These are phyloP conservation scores for Aphrophora alni DNA, from an alignment of 2,888 invertebrate genomes.

Conservation along the genomic window DNA sequence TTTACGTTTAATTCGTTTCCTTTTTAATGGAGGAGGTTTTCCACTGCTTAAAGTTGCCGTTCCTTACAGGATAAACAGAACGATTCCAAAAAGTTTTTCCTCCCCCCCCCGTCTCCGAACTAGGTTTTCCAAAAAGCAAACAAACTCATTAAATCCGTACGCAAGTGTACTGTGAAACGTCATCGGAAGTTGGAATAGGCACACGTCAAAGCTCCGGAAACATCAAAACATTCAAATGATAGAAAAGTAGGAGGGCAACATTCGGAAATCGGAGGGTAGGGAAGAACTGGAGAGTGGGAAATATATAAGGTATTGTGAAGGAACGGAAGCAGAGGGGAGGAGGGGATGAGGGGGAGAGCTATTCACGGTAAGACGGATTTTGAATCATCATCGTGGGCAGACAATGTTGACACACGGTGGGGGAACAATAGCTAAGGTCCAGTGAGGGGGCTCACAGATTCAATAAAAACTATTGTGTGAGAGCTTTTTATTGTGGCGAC, in stretches of 20 bases:
- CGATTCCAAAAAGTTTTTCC: neutral
- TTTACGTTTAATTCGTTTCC: neutral
- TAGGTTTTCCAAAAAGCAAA: neutral
- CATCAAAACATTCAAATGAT: neutral
- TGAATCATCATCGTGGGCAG: conserved; percentile 2
- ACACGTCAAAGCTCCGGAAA: neutral
- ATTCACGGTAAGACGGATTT: conserved; percentile 2
- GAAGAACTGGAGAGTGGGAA: neutral
- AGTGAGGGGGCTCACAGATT: neutral
- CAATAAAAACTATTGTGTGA: neutral
- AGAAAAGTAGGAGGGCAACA: neutral
- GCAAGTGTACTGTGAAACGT: neutral
- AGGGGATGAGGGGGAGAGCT: neutral
- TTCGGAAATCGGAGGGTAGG: neutral
- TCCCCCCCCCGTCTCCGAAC: too few species aligned
- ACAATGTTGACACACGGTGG: neutral
- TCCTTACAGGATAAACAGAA: neutral
- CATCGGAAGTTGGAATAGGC: neutral
- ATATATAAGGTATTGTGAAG: neutral
- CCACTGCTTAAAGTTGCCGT: too few species aligned
- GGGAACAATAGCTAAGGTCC: neutral
- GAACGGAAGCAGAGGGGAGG: neutral
- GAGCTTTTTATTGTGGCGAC: neutral
- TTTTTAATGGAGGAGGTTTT: neutral
- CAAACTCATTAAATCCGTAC: neutral